A percentile compares a stretch with the other conserved stretches of the same genome.
phyloP scores from a whole-genome alignment of 2,797 vertebrate genomes.

The Tachyglossus aculeatus region DNA sequence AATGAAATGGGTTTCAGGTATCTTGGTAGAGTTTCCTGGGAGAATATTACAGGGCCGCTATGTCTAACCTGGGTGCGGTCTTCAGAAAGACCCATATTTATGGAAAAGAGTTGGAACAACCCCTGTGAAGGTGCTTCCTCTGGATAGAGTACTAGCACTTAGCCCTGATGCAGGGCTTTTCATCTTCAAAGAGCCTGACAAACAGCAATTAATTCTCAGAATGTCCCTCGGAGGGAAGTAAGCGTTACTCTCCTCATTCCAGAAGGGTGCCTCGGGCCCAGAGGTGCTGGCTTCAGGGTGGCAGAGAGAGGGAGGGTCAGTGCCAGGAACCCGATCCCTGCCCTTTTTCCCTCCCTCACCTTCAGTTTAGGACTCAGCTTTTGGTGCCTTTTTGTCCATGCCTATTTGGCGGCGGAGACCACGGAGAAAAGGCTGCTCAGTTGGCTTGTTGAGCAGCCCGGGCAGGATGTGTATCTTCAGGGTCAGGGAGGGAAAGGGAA shows the following conservation, averaged over 20 bases:
- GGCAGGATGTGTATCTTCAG: neutral
- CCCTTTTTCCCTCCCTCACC: neutral
- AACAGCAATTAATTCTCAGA: slow-evolving; percentile 23
- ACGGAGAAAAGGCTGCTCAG: neutral
- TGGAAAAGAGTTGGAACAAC: neutral
- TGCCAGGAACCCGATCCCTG: neutral
- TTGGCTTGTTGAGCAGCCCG: neutral
- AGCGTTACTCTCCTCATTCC: neutral
- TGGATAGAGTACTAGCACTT: slow-evolving; percentile 1
- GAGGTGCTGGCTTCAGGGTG: neutral
- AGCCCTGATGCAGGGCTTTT: neutral
- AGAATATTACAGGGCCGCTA: slow-evolving; percentile 4
- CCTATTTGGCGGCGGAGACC: neutral
- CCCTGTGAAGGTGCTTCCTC: neutral
- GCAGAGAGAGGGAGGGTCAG: neutral
- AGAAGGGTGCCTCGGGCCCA: neutral
- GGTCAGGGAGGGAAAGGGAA: neutral
- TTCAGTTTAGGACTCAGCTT: neutral
- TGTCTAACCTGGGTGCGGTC: slow-evolving; percentile 8
- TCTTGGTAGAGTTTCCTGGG: slow-evolving; percentile 20
- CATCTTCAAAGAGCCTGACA: slow-evolving; percentile 31
- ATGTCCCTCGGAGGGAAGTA: neutral
- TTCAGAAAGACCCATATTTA: neutral
- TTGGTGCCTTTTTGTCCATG: neutral
- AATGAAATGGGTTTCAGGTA: neutral